Evolutionary conservation across 2,113 vertebrate genomes (phyloP), one percentile per base, ranked within the genome.

Genomic region (Chunga burmeisteri): DNA sequence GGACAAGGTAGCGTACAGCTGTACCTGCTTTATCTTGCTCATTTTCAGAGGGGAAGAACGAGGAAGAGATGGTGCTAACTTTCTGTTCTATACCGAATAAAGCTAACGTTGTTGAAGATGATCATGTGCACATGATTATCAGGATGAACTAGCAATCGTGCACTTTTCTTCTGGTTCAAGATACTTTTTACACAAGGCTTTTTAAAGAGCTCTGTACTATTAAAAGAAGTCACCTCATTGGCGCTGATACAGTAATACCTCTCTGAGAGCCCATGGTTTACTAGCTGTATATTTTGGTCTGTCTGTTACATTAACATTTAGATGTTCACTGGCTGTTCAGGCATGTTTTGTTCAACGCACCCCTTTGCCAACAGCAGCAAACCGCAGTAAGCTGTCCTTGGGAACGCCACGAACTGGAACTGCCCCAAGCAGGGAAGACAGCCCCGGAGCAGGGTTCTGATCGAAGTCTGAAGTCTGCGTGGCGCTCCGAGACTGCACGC

Each of bases 231-330:
- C 13, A 10, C 26, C 27, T 44, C 55, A 8, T 3, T 22, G 62
- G 47, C 0, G 1, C 49, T 25, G 11, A 27, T 4, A 18, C 9
- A 16, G 30, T 50, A 26, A 3, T 3, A 5, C 23, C 56, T 36
- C 62, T 16, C 34, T 4, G 55, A 10, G 42, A 21, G 27, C 55
- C 34, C 1, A 3, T 18, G 32, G 23, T 23, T 23, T 8, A 11
- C 30, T 9, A 49, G 62, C 70, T 55, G 49, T 23, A 2, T 7
- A 3, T 29, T 49, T 42, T 21, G 47, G 30, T 44, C n/a, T 26
- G 55, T 5, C 47, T 32, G 38, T 16, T 9, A 26, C 86, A 25
- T 27, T 26, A 17, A 32, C 40, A 32, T 11, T 17, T 5, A 42
- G 42, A 10, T 11, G 30, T 42, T 49, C 14, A 17, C 30, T 13